These are phyloP conservation scores for Villa cingulata DNA, from an alignment of 2,888 invertebrate species.

Conservation along the genomic window DNA sequence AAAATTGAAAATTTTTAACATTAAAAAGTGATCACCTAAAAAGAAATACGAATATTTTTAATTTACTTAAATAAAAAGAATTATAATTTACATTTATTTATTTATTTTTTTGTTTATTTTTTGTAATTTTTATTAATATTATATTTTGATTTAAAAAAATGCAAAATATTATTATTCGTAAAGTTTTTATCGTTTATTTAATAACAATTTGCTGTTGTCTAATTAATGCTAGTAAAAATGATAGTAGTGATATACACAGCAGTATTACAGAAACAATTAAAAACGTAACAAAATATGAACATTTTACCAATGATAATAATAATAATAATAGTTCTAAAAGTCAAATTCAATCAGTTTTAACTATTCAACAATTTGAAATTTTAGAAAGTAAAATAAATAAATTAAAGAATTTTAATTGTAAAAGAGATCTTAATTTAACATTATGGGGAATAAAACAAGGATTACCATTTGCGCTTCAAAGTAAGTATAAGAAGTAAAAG, in stretches of 20 bases:
- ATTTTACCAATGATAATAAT: background rate
- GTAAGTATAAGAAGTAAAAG: conserved; percentile 24
- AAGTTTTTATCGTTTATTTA: background rate
- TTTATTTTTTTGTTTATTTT: too few species aligned
- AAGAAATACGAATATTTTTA: background rate
- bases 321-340: background rate
- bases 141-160: too few species aligned
- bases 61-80: too few species aligned
- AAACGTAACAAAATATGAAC: background rate
- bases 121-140: too few species aligned
- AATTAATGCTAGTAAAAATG: background rate
- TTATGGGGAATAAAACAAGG: conserved; percentile 20
- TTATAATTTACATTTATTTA: too few species aligned
- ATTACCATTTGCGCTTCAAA: conserved; percentile 24
- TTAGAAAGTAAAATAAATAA: conserved; percentile 18
- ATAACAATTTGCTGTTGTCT: background rate
- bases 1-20: too few species aligned
- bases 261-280: background rate
- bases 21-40: background rate
- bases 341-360: background rate
- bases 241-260: background rate
- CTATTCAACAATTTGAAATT: conserved; percentile 15
- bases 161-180: too few species aligned
- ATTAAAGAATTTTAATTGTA: conserved; percentile 18
- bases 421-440: conserved; percentile 23